These are phyloP conservation scores for Orussus abietinus DNA, from an alignment of 1,140 invertebrate species.

Conservation along the genomic window DNA sequence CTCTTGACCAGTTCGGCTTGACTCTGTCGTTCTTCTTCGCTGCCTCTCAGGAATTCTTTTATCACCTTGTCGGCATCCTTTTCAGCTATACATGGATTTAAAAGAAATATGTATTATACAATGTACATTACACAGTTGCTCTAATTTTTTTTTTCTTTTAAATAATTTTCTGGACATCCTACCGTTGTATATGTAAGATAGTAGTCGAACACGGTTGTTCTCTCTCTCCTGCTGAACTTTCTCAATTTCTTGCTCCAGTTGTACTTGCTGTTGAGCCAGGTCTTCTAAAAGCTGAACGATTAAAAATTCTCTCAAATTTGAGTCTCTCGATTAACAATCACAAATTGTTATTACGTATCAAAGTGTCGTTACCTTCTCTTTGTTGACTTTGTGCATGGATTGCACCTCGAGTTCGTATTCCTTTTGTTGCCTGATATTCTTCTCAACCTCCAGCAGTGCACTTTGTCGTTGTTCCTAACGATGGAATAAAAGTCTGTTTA, in stretches of 20 bases:
- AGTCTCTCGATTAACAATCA: constrained; percentile 4
- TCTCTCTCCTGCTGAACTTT: constrained; percentile 65
- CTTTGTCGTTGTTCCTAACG: constrained; percentile 54
- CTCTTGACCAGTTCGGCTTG: constrained; percentile 60
- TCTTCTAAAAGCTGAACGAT: constrained; percentile 58
- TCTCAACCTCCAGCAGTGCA: constrained; percentile 56
- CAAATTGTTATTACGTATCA: constrained; percentile 5
- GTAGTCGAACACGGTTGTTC: constrained; percentile 58
- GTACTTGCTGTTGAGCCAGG: constrained; percentile 60
- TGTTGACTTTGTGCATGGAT: constrained; percentile 51
- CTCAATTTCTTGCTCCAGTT: constrained; percentile 61
- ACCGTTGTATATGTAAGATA: constrained; percentile 46
- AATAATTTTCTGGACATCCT: constrained; percentile 17
- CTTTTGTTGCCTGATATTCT: constrained; percentile 53
- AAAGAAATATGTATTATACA: constrained; percentile 7
- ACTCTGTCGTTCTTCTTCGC: constrained; percentile 57
- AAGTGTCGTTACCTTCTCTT: constrained; percentile 50
- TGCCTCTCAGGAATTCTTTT: constrained; percentile 59
- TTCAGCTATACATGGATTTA: constrained; percentile 52
- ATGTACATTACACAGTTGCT: no score
- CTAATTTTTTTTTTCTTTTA: constrained; percentile 1
- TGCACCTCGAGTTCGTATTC: constrained; percentile 56
- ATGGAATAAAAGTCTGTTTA: constrained; percentile 27
- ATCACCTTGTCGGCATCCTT: constrained; percentile 63
- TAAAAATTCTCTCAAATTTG: constrained; percentile 12